Conservation (phyloP, 2,113 vertebrate genomes). For the Vireo altiloquus region DNA sequence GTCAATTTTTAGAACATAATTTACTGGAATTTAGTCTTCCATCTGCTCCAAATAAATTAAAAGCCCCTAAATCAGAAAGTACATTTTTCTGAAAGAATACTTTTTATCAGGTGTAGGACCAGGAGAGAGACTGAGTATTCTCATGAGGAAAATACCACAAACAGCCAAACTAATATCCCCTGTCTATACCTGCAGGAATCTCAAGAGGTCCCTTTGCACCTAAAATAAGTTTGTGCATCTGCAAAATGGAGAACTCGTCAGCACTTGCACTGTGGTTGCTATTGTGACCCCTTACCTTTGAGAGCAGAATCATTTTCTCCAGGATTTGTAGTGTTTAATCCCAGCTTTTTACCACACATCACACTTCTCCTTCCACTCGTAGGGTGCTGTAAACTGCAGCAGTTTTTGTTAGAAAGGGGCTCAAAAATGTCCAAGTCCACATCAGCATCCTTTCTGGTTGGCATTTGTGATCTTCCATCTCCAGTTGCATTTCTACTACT, state of each 20-base stretch:
- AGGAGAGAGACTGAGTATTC: not conserved
- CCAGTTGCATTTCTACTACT: slow-evolving; percentile 37
- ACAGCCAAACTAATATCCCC: not conserved
- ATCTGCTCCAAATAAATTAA: not conserved
- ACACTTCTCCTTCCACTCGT: slow-evolving; percentile 80
- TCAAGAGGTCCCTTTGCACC: not conserved
- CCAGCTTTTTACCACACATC: slow-evolving; percentile 18
- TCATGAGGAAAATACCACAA: not conserved
- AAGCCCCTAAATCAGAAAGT: not conserved
- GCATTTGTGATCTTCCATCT: not conserved
- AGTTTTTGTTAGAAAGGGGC: not conserved
- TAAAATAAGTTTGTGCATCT: not conserved
- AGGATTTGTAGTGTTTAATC: not conserved
- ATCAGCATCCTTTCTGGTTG: not conserved
- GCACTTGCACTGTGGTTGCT: not conserved
- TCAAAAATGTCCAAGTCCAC: slow-evolving; percentile 56
- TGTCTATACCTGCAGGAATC: not conserved
- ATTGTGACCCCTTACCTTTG: slow-evolving; percentile 62
- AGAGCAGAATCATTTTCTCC: not conserved
- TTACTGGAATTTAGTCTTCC: not conserved
- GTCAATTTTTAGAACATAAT: not conserved
- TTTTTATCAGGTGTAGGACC: not conserved
- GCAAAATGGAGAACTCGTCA: not conserved
- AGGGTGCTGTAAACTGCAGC: slow-evolving; percentile 59
- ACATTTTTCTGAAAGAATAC: not conserved